Evolutionary conservation across 2,797 vertebrate genomes (phyloP).

Genomic region (Scolopax bukidnonensis): DNA sequence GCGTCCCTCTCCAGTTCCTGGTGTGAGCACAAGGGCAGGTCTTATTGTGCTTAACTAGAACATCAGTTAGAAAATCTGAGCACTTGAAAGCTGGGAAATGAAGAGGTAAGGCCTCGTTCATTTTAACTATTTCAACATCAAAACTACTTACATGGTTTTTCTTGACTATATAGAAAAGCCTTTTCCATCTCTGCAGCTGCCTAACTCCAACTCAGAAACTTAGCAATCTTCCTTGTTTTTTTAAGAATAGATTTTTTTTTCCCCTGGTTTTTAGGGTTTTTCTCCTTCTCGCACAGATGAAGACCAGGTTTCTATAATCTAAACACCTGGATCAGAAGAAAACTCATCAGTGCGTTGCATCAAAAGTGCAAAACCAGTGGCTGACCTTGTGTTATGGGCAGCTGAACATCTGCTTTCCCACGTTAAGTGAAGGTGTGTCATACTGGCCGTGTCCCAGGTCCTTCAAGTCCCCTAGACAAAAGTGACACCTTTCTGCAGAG

Average conservation of each 20-base stretch:
- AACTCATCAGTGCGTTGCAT: not conserved
- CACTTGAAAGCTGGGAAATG: not conserved
- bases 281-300: not conserved
- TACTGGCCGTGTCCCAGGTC: too few relatives aligned
- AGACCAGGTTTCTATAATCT: not conserved
- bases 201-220: not conserved
- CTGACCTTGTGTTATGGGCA: not conserved
- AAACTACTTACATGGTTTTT: not conserved
- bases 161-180: not conserved
- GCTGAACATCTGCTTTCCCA: not conserved
- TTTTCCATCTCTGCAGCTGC: not conserved
- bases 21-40: not conserved
- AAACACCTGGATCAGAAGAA: not conserved
- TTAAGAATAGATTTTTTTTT: not conserved
- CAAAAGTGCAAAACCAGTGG: fast-evolving
- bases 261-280: not conserved
- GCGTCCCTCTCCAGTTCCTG: not conserved
- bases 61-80: not conserved
- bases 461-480: not conserved
- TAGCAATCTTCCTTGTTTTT: not conserved
- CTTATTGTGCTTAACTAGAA: not conserved
- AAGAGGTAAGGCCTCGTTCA: not conserved
- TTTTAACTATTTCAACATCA: not conserved
- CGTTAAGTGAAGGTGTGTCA: fast-evolving
- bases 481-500: not conserved